Conservation (phyloP, 1,140 invertebrate genomes). For the Holotrichia oblita region DNA sequence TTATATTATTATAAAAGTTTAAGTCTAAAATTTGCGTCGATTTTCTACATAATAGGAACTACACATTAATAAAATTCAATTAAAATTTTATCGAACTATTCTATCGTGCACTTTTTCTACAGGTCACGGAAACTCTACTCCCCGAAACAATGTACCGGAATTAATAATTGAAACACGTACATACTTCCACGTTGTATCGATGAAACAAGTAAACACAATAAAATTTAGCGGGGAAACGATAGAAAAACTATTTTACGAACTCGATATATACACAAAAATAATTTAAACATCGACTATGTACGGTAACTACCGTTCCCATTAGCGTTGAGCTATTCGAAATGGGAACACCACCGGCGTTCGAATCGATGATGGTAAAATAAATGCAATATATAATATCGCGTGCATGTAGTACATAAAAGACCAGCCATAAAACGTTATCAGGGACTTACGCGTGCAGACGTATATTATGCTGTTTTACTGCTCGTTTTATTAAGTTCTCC, state of each 20-base stretch:
- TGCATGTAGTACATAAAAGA: constrained; percentile 25
- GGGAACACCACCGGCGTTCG: neutral
- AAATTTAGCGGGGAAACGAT: neutral
- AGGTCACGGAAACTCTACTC: constrained; percentile 41
- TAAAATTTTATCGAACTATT: neutral
- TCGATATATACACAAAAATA: neutral
- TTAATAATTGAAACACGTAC: neutral
- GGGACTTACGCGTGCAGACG: neutral
- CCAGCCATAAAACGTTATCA: constrained; percentile 29
- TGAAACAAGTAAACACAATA: constrained; percentile 4
- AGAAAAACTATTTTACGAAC: constrained; percentile 5
- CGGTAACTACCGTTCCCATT: neutral
- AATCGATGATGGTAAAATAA: constrained; percentile 30
- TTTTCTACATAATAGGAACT: no score
- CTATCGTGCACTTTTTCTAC: neutral
- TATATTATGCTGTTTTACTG: constrained; percentile 25
- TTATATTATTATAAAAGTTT: no score
- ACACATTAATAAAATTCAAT: neutral
- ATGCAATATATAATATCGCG: constrained; percentile 31
- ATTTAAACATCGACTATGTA: neutral
- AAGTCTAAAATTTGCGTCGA: no score
- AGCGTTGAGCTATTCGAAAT: constrained; percentile 18
- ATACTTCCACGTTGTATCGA: neutral
- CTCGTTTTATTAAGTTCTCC: constrained; percentile 15
- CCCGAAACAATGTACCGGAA: neutral